Conservation (phyloP, 37 sponge, comb jelly and placozoan genomes). For the Dysidea cf. avara region DNA sequence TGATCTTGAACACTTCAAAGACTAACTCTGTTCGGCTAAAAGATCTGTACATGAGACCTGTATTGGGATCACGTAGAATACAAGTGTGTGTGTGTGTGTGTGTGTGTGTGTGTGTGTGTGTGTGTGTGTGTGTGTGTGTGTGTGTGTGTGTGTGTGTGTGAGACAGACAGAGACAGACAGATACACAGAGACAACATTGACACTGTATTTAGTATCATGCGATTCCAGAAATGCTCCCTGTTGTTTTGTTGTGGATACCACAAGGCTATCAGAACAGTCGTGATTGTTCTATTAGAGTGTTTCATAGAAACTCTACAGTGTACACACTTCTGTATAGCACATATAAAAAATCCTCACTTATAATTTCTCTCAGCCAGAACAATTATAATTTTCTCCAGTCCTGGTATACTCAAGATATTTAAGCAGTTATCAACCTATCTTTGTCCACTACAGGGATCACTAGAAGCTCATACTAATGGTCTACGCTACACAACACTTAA, state of each 20-base stretch:
- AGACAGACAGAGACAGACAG: background rate
- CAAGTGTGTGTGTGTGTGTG: slow-evolving; percentile 37
- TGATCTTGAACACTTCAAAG: slow-evolving; percentile 59
- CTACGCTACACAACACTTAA: slow-evolving; percentile 84
- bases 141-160: slow-evolving; percentile 9
- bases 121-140: background rate
- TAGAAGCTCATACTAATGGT: slow-evolving; percentile 94
- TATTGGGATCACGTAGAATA: slow-evolving; percentile 71
- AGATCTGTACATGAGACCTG: slow-evolving; percentile 94
- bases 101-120: background rate
- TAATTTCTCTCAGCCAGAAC: no score
- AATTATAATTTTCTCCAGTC: background rate
- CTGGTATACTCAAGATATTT: background rate
- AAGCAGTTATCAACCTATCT: background rate
- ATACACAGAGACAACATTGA: background rate
- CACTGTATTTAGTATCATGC: no score
- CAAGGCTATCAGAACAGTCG: no score
- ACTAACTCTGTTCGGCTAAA: slow-evolving; percentile 92
- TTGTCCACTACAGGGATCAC: slow-evolving; percentile 52
- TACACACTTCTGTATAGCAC: no score
- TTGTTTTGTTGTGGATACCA: no score
- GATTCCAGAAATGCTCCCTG: no score
- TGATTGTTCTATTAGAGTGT: no score
- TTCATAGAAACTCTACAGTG: no score
- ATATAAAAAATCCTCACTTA: no score